Evolutionary conservation across 1,140 invertebrate genomes (phyloP), one percentile per base, ranked within the genome.

Genomic region (Drosophila sturtevanti): DNA sequence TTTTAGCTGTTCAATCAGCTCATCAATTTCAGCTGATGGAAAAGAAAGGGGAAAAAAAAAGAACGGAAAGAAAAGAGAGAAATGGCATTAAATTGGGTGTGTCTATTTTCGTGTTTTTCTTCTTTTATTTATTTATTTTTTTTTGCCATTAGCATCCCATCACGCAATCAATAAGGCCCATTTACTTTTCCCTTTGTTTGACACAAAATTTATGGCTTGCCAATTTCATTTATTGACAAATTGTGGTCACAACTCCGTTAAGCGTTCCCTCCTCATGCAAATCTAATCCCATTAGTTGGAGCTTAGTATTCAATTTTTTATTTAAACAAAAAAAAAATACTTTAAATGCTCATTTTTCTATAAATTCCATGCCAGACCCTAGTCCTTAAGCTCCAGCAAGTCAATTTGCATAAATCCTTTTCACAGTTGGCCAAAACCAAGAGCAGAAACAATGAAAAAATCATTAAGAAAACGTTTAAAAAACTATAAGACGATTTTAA

Each of bases 1-100:
- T 68, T 91, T 91, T 22, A 91, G 72, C 64, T 79, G 79, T 62
- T 91, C 90, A 52, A 91, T 91, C 27, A 91, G 81, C 61, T 91
- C 90, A 68, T 91, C 90, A 24, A 91, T 91, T 81, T 91, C 90
- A 52, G 80, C 90, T 91, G 41, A 31, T 31, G 27, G 27, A 31
- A 31, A 31, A 6, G 2, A 31, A 31, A 31, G 7, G 7, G 0
- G 27, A 31, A 6, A 31, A 31, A 1, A 31, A 6, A 31, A 31
- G 27, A 41, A 24, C 2, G n/a, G 2, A 4, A 24, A 9, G n/a
- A 14, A 24, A 1, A 21, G 21, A 48, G 38, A 21, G 2, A 54
- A 4, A 4, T 16, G 41, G 7, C 27, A 27, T 63, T 63, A 38
- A 35, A 22, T 64, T 31, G 54, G 24, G 24, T 55, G 52, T 55